These are phyloP conservation scores for Conistra vaccinii DNA, from an alignment of 2,888 invertebrate genomes.

Conservation along the genomic window DNA sequence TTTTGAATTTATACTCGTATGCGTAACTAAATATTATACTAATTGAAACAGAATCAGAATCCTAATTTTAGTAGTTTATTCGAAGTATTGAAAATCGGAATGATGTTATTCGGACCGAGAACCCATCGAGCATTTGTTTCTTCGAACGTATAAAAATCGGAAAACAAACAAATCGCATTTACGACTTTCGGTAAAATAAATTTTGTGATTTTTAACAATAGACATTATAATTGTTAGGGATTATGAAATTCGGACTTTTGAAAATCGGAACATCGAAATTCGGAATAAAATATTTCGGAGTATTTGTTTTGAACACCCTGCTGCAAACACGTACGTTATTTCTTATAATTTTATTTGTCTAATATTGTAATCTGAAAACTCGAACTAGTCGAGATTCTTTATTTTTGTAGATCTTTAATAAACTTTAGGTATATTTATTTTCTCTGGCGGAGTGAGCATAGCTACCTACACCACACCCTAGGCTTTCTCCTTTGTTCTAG, in stretches of 20 bases:
- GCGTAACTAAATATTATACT: too few species aligned
- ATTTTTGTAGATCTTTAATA: neutral
- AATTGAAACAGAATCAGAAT: too few species aligned
- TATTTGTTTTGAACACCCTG: neutral
- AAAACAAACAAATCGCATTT: neutral
- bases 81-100: neutral
- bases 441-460: neutral
- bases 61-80: too few species aligned
- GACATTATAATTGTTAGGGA: neutral
- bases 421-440: neutral
- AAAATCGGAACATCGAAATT: neutral
- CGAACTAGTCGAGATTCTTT: neutral
- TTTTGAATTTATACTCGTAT: too few species aligned
- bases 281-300: neutral
- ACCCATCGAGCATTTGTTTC: neutral
- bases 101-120: neutral
- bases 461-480: neutral
- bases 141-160: neutral
- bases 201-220: neutral
- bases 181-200: neutral
- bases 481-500: conserved; percentile 8
- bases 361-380: neutral
- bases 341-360: neutral
- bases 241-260: conserved; percentile 1
- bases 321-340: neutral